Evolutionary conservation across 1,140 invertebrate genomes (phyloP).

Genomic region (Neuroterus valhalla): DNA sequence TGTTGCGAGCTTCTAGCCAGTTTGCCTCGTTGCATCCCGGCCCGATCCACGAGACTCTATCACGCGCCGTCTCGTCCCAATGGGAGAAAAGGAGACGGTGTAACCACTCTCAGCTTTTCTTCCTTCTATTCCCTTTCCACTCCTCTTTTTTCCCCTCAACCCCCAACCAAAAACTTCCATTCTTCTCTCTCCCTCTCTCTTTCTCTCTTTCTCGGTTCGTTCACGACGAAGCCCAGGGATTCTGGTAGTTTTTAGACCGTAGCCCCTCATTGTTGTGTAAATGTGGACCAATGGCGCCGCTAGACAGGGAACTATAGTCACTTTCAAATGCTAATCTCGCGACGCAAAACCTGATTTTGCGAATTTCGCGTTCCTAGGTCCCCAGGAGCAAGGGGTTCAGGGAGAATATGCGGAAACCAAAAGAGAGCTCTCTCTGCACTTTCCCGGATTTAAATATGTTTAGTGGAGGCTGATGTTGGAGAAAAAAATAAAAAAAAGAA

Average conservation of each 20-base stretch:
- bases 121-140: slow-evolving; percentile 47
- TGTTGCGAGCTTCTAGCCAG: slow-evolving; percentile 60
- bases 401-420: slow-evolving; percentile 43
- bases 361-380: slow-evolving; percentile 57
- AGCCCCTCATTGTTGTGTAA: slow-evolving; percentile 74
- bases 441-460: not conserved
- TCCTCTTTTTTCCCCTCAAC: slow-evolving; percentile 31
- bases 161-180: slow-evolving; percentile 42
- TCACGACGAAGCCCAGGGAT: slow-evolving; percentile 59
- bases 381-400: slow-evolving; percentile 43
- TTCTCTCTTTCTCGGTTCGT: slow-evolving; percentile 33
- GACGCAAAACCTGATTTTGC: slow-evolving; percentile 66
- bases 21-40: slow-evolving; percentile 45
- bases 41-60: slow-evolving; percentile 45
- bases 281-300: slow-evolving; percentile 72
- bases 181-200: slow-evolving; percentile 40
- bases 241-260: slow-evolving; percentile 72
- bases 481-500: not conserved
- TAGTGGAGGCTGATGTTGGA: too few relatives aligned
- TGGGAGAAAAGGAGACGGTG: slow-evolving; percentile 60
- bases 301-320: slow-evolving; percentile 63
- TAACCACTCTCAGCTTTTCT: slow-evolving; percentile 52
- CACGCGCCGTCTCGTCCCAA: slow-evolving; percentile 46
- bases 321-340: slow-evolving; percentile 73
- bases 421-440: slow-evolving; percentile 28